Evolutionary conservation across 2,888 invertebrate genomes (phyloP), one percentile per base, ranked within the genome.

Genomic region (Cheilosia soror): DNA sequence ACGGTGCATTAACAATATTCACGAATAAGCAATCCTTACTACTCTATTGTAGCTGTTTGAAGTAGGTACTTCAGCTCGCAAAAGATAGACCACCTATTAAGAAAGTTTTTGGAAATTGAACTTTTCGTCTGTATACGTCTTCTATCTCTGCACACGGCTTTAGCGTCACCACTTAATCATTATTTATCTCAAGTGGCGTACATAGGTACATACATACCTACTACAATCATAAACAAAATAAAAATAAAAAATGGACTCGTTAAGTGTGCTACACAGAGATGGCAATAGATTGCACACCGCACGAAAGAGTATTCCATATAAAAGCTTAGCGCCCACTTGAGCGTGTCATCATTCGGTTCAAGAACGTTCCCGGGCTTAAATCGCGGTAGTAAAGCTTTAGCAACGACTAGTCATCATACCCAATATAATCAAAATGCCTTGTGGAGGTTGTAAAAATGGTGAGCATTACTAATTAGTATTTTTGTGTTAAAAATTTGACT

Each of bases 401-500:
- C 9, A 40, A 60, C 55, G 33, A 6, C 15, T 31, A 51, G 47
- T 58, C 62, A 11, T 58, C 62, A 11, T n/a, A 55, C 9, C 3
- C 7, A 65, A 33, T 29, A 13, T 20, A 73, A 83, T n/a, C 73
- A 68, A 79, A 69, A 84, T 84, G 83, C 83, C 83, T 31, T 84
- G 83, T 60, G 79, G 83, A 40, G 47, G 37, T 84, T 79, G 79
- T 69, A 84, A 84, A 31, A 65, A 49, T 53, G 83, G 83, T 84
- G 51, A 84, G 83, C 11, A 1, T 3, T 60, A 31, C n/a, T 13
- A 13, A 47, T 27, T 9, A 58, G 9, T 5, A 15, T 11, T 49
- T 6, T 40, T 49, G 42, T 60, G 42, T 29, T 40, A 13, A 15
- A 53, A 13, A 31, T 13, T 31, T 20, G 29, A 53, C 20, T 15